These are phyloP conservation scores for Melanotus villosus DNA, from an alignment of 2,888 invertebrate species.

Conservation along the genomic window DNA sequence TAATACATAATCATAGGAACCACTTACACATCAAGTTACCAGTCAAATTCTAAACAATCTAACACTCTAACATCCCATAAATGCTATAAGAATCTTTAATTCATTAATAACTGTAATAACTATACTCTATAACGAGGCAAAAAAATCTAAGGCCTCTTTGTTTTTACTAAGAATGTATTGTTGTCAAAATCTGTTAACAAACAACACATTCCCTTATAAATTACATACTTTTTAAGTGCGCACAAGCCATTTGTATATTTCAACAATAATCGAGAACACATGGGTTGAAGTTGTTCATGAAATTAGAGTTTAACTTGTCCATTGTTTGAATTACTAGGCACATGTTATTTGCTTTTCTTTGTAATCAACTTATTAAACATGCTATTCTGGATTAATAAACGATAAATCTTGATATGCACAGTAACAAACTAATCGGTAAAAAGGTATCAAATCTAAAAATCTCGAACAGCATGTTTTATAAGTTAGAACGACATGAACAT, in stretches of 20 bases:
- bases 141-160: conserved; percentile 11
- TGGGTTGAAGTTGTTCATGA: too few relatives aligned
- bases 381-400: not conserved
- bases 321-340: not conserved
- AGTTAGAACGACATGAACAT: too few relatives aligned
- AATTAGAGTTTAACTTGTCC: not conserved
- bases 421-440: too few relatives aligned
- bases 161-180: not conserved
- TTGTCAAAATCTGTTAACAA: not conserved
- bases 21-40: not conserved
- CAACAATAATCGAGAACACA: too few relatives aligned
- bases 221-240: not conserved
- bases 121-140: not conserved
- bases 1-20: conserved; percentile 16
- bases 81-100: not conserved
- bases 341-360: conserved; percentile 1
- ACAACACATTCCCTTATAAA: not conserved
- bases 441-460: too few relatives aligned
- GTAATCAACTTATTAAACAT: not conserved
- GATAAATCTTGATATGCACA: conserved; percentile 5
- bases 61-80: not conserved
- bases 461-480: too few relatives aligned
- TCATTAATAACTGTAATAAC: not conserved
- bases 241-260: too few relatives aligned
- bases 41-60: not conserved